Percentiles rank a stretch among this genome's conserved stretches.
Evolutionary conservation across 1,140 invertebrate species (phyloP).

Genomic region (Zaprionus camerounensis): DNA sequence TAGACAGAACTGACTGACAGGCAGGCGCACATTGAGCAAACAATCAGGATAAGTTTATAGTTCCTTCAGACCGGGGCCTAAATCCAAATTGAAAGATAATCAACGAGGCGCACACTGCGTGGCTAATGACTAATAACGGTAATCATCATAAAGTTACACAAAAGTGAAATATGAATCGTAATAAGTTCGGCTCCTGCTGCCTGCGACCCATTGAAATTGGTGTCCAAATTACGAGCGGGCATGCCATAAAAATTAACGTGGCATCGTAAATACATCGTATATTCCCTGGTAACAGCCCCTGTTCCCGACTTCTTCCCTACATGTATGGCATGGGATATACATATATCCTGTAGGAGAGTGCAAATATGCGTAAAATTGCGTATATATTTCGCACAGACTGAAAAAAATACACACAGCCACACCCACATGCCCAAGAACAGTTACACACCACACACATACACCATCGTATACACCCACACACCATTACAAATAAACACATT

Average conservation of each 20-base stretch:
- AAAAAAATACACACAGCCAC: slow-evolving; percentile 11
- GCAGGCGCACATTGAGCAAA: slow-evolving; percentile 28
- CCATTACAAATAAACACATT: slow-evolving; percentile 31
- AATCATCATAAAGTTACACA: slow-evolving; percentile 69
- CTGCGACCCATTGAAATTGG: slow-evolving; percentile 8
- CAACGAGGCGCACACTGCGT: slow-evolving; percentile 53
- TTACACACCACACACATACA: slow-evolving; percentile 7
- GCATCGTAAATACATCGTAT: slow-evolving; percentile 66
- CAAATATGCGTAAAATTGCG: slow-evolving; percentile 79
- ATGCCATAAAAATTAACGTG: slow-evolving; percentile 79
- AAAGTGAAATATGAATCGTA: slow-evolving; percentile 40
- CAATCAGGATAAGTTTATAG: slow-evolving; percentile 37
- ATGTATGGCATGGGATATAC: slow-evolving; percentile 37
- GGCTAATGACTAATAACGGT: slow-evolving; percentile 71
- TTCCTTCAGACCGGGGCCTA: slow-evolving; percentile 8
- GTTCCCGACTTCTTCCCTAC: background rate
- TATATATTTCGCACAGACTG: slow-evolving; percentile 36
- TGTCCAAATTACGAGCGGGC: slow-evolving; percentile 46
- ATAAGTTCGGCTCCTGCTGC: slow-evolving; percentile 28
- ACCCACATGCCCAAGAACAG: background rate
- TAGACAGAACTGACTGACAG: background rate
- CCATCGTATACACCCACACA: slow-evolving; percentile 28
- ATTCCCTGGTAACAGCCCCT: background rate
- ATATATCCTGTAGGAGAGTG: slow-evolving; percentile 56
- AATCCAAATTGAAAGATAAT: slow-evolving; percentile 59